phyloP scores from a whole-genome alignment of 2,113 vertebrate species.

The Mobula birostris region DNA sequence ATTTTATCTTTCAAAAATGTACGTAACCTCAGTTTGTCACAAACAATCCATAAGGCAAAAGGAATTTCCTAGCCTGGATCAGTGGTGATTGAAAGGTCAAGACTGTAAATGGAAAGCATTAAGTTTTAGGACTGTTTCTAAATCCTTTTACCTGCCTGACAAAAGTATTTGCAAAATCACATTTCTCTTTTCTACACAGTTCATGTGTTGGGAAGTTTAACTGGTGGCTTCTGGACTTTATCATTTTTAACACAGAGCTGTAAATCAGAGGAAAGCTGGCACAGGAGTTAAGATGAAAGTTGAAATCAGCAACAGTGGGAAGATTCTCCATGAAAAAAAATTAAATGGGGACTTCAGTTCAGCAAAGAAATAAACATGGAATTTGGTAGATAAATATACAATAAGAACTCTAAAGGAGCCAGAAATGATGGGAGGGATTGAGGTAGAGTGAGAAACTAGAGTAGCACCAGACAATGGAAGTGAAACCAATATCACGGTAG shows the following conservation, averaged over 20 bases:
- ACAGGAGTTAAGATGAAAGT: background rate
- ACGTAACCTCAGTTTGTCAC: background rate
- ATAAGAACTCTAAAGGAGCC: no score
- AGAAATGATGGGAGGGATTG: no score
- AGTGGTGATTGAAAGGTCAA: background rate
- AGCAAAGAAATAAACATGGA: no score
- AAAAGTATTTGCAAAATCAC: background rate
- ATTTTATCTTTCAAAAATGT: background rate
- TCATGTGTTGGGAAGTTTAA: background rate
- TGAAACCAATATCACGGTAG: no score
- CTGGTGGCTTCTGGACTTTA: background rate
- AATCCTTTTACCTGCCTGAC: background rate
- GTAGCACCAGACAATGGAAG: no score
- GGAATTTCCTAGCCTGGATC: background rate
- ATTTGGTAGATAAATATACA: no score
- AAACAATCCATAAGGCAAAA: background rate
- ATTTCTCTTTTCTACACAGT: background rate
- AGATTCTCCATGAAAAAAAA: background rate
- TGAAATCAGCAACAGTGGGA: background rate
- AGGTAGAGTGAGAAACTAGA: no score
- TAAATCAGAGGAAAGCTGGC: background rate
- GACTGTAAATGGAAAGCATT: background rate
- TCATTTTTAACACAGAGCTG: background rate
- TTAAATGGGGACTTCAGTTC: background rate
- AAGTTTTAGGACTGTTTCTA: background rate